Conservation (phyloP, 2,888 invertebrate species). For the Endotricha flammealis region DNA sequence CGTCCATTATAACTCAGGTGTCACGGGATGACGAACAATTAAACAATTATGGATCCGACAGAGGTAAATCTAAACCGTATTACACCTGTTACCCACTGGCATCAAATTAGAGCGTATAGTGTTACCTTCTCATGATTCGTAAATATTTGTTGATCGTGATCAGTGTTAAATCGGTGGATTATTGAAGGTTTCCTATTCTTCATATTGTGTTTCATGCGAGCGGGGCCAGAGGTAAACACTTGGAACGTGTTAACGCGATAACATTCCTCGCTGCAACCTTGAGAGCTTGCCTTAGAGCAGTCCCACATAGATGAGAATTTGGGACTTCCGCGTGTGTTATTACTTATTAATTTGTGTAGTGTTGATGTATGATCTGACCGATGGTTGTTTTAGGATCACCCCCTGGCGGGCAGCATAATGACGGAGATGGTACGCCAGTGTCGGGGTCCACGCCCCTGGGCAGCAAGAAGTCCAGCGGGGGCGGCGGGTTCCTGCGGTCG, state of each 20-base stretch:
- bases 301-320: conserved; percentile 32
- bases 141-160: conserved; percentile 58
- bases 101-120: conserved; percentile 74
- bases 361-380: conserved; percentile 10
- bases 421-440: conserved; percentile 73
- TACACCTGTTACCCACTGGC: conserved; percentile 76
- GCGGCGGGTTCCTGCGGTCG: conserved; percentile 89
- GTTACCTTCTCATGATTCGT: conserved; percentile 61
- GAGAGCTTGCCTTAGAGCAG: conserved; percentile 47
- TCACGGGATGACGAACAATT: conserved; percentile 98
- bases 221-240: conserved; percentile 63
- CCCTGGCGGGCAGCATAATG: conserved; percentile 75
- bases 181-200: conserved; percentile 32
- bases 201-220: conserved; percentile 41
- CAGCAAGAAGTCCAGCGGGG: conserved; percentile 63
- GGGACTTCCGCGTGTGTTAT: conserved; percentile 32
- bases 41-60: conserved; percentile 93
- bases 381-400: conserved; percentile 74
- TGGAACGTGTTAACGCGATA: conserved; percentile 65
- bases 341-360: too few relatives aligned
- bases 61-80: conserved; percentile 85
- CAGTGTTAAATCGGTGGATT: conserved; percentile 34
- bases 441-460: conserved; percentile 69
- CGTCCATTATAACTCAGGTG: conserved; percentile 99
- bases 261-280: conserved; percentile 64